Evolutionary conservation across 1,140 invertebrate species (phyloP), one percentile per base, ranked within the genome.

Genomic region (Vanessa atalanta): DNA sequence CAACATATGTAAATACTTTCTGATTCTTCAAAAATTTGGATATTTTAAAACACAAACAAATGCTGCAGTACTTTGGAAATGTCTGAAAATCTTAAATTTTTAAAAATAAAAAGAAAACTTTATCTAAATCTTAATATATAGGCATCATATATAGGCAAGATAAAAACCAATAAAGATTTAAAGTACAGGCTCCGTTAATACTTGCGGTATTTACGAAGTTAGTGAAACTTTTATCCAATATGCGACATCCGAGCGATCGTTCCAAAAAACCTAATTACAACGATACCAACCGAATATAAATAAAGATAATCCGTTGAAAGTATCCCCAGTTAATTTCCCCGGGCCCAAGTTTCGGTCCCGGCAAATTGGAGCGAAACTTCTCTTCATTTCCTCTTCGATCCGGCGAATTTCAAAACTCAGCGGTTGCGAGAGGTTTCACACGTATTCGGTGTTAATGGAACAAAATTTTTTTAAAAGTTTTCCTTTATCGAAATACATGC

Each of bases 251-350:
- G 67, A 75, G 66, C 76, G 60, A 14, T 37, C 76, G 60, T 7
- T 37, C 68, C 57, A 43, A 83, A 82, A 80, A 81, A 84, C 73
- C 76, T 82, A 80, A 84, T 82, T 76, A 82, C 80, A 75, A 64
- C 71, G 75, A 80, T 76, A 77, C 77, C 60, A 51, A 75, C 65
- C 47, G 47, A 78, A 77, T 73, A 79, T 79, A 83, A 82, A 82
- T 79, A 84, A 83, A 83, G 81, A 81, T 79, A 78, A 83, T 76
- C 66, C 71, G 65, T 65, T 55, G 72, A 70, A 80, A 79, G 76
- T 77, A 74, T 72, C 63, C 70, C 72, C 70, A 75, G 80, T 79
- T 79, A 78, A 80, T 81, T 80, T 81, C 75, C 73, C 77, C 70
- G 72, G 64, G 73, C 72, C 65, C 61, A 80, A 76, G 74, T 79